Evolutionary conservation across 2,797 vertebrate species (phyloP), one percentile per base, ranked within the genome.

Genomic region (Galagoides demidoff): DNA sequence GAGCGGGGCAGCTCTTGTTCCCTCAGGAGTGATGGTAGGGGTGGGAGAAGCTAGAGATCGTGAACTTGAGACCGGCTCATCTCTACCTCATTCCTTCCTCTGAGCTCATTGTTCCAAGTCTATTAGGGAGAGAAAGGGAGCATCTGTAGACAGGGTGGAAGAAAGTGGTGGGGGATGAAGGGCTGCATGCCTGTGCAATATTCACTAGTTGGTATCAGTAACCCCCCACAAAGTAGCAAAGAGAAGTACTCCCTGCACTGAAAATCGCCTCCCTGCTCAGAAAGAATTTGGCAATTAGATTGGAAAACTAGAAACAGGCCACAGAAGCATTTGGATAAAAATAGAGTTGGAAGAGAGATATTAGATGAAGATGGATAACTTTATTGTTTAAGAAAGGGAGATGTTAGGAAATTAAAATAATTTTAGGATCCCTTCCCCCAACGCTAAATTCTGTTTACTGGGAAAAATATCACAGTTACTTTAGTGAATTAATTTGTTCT

Each of bases 331-430:
- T 76, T 34, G 68, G 39, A 27, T 43, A 63, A 90, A 57, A 85
- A 29, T 1, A 22, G 61, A 96, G 19, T 37, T 27, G 34, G 29
- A 29, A 12, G 55, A 76, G 45, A 85, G 57, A 70, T 34, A 77
- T 19, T 19, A 89, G n/a, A 79, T 19, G 74, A 90, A 55, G 45
- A 45, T 34, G 23, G 59, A 23, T 52, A 31, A 52, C 68, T 79
- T n/a, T 39, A 17, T 63, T 85, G 31, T 70, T 84, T 71, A 71
- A 89, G 22, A 57, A 73, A 59, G 27, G 4, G 25, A 45, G 20
- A 25, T 52, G 73, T 85, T 89, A 85, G 66, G 74, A 89, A 92
- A 89, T 68, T 22, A 25, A 85, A 71, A 43, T 68, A 29, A 25
- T 66, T 9, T 39, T 49, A 64, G 85, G 66, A 39, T n/a, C 52